Percentiles rank a stretch among this genome's conserved stretches.
Conservation (phyloP, 2,113 vertebrate species). For the Acrocephalus arundinaceus region DNA sequence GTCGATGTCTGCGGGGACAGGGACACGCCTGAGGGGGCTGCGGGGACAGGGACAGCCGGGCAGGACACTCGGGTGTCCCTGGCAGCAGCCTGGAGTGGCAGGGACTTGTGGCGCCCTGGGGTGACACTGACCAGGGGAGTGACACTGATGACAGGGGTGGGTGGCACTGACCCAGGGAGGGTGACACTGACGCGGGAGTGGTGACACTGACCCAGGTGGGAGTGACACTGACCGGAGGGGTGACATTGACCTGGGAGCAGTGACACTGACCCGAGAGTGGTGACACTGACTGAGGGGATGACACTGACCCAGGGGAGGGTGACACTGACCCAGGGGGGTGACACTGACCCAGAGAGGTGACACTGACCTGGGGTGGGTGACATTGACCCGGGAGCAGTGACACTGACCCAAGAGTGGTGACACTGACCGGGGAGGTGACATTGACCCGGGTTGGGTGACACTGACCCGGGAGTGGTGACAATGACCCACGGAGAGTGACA, state of each 20-base stretch:
- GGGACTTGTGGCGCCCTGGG: background rate
- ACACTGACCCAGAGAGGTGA: constrained; percentile 67
- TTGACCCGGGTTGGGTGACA: constrained; percentile 67
- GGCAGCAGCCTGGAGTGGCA: background rate
- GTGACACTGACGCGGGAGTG: background rate
- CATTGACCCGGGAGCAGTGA: constrained; percentile 65
- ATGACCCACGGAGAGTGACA: background rate
- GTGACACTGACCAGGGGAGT: constrained; percentile 66
- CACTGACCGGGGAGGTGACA: background rate
- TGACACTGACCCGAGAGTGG: background rate
- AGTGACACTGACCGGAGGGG: background rate
- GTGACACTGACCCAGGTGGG: background rate
- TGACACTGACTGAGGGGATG: background rate
- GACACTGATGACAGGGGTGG: background rate
- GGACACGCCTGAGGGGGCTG: background rate
- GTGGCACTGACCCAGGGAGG: constrained; percentile 67
- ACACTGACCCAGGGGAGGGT: accelerated
- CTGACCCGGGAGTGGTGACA: background rate
- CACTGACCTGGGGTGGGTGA: background rate
- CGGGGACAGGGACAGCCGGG: background rate
- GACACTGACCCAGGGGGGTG: background rate
- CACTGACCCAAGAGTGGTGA: background rate
- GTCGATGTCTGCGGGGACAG: constrained; percentile 80
- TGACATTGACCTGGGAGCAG: constrained; percentile 64
- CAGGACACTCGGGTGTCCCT: accelerated